These are phyloP conservation scores for Elachura formosa DNA, from an alignment of 2,113 vertebrate species.

Conservation along the genomic window DNA sequence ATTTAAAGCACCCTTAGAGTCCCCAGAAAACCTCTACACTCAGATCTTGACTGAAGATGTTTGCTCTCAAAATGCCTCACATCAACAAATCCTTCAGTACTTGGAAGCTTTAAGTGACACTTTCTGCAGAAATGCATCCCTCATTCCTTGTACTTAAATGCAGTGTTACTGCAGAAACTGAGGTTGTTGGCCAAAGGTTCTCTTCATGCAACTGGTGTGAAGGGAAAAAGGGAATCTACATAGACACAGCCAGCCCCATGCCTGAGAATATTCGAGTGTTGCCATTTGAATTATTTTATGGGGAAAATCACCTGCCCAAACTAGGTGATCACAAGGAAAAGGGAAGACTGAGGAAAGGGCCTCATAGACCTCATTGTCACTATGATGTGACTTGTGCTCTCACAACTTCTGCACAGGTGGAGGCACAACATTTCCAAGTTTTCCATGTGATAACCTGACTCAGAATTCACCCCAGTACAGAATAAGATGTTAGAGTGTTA, in stretches of 20 bases:
- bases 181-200: background rate
- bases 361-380: background rate
- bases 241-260: background rate
- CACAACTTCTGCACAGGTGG: accelerated
- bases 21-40: background rate
- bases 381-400: background rate
- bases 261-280: background rate
- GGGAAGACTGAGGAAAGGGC: background rate
- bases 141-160: background rate
- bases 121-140: background rate
- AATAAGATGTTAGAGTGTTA: background rate
- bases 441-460: background rate
- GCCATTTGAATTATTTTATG: background rate
- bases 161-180: background rate
- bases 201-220: background rate
- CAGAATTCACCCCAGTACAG: background rate
- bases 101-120: accelerated
- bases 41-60: background rate
- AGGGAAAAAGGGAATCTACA: background rate
- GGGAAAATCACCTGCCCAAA: background rate
- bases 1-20: background rate
- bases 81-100: background rate
- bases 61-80: background rate
- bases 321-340: background rate
- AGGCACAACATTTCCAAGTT: background rate